A percentile compares a stretch with the other conserved stretches of the same genome.
Evolutionary conservation across 2,888 invertebrate species (phyloP).

Genomic region (Nipponacmea schrenckii): DNA sequence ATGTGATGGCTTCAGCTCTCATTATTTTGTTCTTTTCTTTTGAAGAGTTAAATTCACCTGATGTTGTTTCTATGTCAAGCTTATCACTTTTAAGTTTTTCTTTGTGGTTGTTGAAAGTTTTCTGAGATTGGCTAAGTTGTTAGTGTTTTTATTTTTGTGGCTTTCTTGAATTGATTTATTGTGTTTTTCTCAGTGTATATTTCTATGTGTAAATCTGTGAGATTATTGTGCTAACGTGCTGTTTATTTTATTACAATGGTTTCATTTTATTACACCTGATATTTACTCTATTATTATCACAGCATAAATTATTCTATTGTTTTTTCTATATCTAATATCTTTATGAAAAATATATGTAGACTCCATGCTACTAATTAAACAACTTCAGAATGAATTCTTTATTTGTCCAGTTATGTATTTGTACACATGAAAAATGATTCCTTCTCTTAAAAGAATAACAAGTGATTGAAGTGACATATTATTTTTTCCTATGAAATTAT

Average conservation of each 20-base stretch:
- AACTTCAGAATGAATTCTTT: no score
- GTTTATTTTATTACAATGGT: background rate
- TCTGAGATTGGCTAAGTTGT: constrained; percentile 1
- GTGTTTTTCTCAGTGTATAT: background rate
- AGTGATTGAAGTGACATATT: no score
- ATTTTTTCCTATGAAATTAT: no score
- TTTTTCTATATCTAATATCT: no score
- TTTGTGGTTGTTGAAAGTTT: constrained; percentile 9
- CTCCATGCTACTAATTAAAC: no score
- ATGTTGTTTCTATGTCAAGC: background rate
- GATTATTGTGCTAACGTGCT: background rate
- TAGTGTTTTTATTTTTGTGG: background rate
- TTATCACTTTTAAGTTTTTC: constrained; percentile 7
- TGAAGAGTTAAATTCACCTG: background rate
- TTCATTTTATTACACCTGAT: background rate
- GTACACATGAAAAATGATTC: no score
- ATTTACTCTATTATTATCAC: no score
- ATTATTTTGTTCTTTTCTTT: background rate
- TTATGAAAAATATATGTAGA: no score
- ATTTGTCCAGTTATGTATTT: no score
- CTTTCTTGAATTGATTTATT: constrained; percentile 5
- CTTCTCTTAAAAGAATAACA: no score
- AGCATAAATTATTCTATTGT: no score
- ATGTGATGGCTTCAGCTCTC: constrained; percentile 16
- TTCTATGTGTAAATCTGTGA: background rate